Evolutionary conservation across 2,797 vertebrate genomes (phyloP), one percentile per base, ranked within the genome.

Genomic region (Sebastes steindachneri): DNA sequence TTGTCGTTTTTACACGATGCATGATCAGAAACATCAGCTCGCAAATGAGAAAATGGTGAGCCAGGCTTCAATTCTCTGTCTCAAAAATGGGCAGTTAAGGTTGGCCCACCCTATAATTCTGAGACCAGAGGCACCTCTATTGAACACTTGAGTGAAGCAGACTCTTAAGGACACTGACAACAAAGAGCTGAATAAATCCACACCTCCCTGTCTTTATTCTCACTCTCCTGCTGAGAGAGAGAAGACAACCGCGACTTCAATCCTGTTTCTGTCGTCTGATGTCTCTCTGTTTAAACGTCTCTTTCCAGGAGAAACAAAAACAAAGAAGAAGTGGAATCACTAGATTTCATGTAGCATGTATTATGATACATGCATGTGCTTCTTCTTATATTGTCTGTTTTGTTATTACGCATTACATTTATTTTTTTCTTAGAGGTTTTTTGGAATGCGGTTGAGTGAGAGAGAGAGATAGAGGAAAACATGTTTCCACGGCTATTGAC

Each of bases 71-170:
- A 21, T 12, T 4, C 31, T 33, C 14, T 48, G 14, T 62, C 66
- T 66, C 9, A 41, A 31, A 74, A 62, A 60, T 57, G 4, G 37
- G n/a, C 26, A 58, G 35, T 68, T 74, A 68, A 41, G 15, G 21
- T 57, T 12, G 5, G 25, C 5, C 67, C 37, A 26, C 33, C 57
- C 37, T 76, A 37, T 62, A 64, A 85, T 63, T 75, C 31, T 58
- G 11, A 66, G 29, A 78, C 37, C 65, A 63, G 12, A 25, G 58
- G 31, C 31, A 5, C 37, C 60, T 65, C 53, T 53, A n/a, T 33
- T 68, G 45, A 77, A 73, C 67, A 73, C 68, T 84, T 35, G 33
- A 76, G 33, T 72, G 57, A 63, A 58, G 76, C 35, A 45, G 65
- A 59, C 57, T 57, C 59, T 67, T 21, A 3, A 55, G 54, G 80